Evolutionary conservation across 64 coral and sea anemone genomes (phyloP).

Genomic region (Montipora efflorescens): DNA sequence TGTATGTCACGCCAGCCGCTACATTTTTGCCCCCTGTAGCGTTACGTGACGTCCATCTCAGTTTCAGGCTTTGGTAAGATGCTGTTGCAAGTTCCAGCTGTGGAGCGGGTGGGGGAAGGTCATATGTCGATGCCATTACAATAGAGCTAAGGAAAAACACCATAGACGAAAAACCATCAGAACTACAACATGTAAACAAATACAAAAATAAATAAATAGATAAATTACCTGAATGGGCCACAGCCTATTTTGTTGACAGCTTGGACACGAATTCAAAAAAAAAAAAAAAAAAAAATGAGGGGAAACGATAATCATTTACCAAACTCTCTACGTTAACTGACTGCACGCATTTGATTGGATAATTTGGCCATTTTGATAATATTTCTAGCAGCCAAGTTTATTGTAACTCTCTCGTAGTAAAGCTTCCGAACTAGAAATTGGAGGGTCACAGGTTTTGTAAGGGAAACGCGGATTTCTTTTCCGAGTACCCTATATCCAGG

Average conservation of each 20-base stretch:
- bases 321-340: neutral
- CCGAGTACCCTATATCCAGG: too few species aligned
- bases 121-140: conserved; percentile 61
- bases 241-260: conserved; percentile 98
- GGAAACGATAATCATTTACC: too few species aligned
- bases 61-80: conserved; percentile 87
- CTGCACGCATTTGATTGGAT: too few species aligned
- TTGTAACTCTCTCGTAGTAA: too few species aligned
- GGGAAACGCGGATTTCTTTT: too few species aligned
- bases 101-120: conserved; percentile 81
- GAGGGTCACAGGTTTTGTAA: too few species aligned
- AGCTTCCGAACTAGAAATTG: too few species aligned
- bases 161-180: neutral
- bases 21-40: conserved; percentile 29
- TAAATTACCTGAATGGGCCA: conserved; percentile 89
- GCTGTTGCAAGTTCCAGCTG: conserved; percentile 74
- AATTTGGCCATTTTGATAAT: too few species aligned
- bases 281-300: neutral
- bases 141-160: conserved; percentile 19
- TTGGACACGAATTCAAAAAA: conserved; percentile 87
- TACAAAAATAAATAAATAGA: neutral
- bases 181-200: neutral
- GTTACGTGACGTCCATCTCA: conserved; percentile 65
- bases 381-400: too few species aligned
- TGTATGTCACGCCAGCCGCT: conserved; percentile 76